Percentiles rank a stretch among this genome's conserved stretches.
Conservation (phyloP, 2,113 vertebrate genomes). For the Mohoua ochrocephala region DNA sequence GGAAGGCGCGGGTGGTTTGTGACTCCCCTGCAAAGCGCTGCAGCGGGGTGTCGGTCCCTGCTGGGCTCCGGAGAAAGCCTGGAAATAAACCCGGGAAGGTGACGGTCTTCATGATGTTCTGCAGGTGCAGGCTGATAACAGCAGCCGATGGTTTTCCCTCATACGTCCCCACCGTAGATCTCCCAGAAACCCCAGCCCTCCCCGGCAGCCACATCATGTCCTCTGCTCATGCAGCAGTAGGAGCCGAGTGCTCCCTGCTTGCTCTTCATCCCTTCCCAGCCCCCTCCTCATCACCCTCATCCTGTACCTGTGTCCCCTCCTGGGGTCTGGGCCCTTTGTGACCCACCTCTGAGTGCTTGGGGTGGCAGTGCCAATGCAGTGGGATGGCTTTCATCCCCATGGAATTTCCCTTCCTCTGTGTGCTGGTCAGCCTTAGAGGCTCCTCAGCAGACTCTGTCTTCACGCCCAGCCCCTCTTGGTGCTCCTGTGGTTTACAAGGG, state of each 20-base stretch:
- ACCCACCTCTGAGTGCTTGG: rapidly evolving
- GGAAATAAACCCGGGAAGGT: background rate
- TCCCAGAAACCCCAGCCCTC: background rate
- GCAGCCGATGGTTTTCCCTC: background rate
- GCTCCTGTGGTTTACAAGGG: background rate
- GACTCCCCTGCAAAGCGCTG: background rate
- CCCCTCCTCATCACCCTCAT: rapidly evolving
- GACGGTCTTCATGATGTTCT: background rate
- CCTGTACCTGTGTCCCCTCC: background rate
- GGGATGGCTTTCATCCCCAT: rapidly evolving
- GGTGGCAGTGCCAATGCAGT: background rate
- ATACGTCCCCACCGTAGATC: rapidly evolving
- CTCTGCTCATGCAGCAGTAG: background rate
- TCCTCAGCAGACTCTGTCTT: background rate
- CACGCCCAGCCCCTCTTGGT: background rate
- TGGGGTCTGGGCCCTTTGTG: too few species aligned
- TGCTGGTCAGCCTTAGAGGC: rapidly evolving
- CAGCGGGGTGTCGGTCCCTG: background rate
- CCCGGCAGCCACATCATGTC: rapidly evolving
- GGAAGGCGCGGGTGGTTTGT: background rate
- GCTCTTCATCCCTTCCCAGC: background rate
- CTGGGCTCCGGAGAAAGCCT: background rate
- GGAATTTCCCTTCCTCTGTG: background rate
- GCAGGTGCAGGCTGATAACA: conserved; percentile 2
- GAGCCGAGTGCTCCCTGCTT: background rate